Percentiles rank a stretch among this genome's conserved stretches.
Evolutionary conservation across 1,140 invertebrate genomes (phyloP).

Genomic region (Hylyphantes graminicola): DNA sequence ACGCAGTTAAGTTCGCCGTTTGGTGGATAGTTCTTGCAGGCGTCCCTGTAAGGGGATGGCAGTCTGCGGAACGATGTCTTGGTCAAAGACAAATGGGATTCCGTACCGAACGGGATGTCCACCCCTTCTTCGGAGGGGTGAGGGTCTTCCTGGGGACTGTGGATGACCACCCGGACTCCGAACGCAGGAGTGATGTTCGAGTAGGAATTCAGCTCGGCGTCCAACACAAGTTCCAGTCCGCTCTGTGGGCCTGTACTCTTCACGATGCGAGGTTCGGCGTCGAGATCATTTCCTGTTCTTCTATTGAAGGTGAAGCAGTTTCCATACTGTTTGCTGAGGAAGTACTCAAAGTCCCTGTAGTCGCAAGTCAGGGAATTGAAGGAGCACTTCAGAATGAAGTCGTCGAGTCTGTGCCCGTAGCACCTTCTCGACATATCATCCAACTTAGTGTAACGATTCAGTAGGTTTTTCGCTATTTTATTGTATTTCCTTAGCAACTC

Average conservation of each 20-base stretch:
- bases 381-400: background rate
- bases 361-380: background rate
- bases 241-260: background rate
- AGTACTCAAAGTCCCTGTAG: background rate
- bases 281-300: background rate
- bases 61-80: conserved; percentile 2
- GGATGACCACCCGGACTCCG: background rate
- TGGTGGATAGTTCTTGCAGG: background rate
- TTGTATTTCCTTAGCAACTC: background rate
- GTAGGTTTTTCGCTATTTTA: background rate
- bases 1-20: background rate
- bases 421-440: background rate
- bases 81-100: background rate
- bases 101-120: background rate
- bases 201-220: background rate
- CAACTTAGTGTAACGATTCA: background rate
- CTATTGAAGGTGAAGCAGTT: conserved; percentile 16
- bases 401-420: background rate
- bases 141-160: background rate
- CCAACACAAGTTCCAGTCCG: background rate
- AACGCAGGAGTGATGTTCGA: background rate
- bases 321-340: conserved; percentile 6
- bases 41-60: background rate
- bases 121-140: background rate
- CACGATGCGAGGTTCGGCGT: background rate